Conservation (phyloP, 2,888 invertebrate species). For the Trichogramma evanescens region DNA sequence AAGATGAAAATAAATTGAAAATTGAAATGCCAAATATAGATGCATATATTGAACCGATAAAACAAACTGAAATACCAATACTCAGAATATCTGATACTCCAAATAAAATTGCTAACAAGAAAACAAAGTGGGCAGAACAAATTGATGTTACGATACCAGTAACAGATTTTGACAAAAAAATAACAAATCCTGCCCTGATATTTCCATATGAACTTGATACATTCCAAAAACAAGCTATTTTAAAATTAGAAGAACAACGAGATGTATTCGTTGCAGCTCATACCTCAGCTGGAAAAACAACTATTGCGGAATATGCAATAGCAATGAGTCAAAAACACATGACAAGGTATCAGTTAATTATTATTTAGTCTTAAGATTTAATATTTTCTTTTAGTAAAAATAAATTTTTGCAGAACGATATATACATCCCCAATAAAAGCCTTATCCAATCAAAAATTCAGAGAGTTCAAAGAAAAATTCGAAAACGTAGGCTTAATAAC, state of each 20-base stretch:
- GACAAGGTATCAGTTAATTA: slow-evolving; percentile 57
- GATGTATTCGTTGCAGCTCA: slow-evolving; percentile 99
- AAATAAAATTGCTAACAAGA: slow-evolving; percentile 44
- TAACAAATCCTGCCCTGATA: slow-evolving; percentile 77
- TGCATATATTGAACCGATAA: slow-evolving; percentile 40
- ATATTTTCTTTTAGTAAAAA: slow-evolving; percentile 5
- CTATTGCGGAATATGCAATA: slow-evolving; percentile 98
- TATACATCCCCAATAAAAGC: slow-evolving; percentile 99
- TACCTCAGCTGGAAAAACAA: slow-evolving; percentile 98
- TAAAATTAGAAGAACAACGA: slow-evolving; percentile 86
- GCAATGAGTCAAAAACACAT: slow-evolving; percentile 88
- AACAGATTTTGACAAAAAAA: slow-evolving; percentile 68
- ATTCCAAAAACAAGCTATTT: slow-evolving; percentile 95
- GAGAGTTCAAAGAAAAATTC: slow-evolving; percentile 90
- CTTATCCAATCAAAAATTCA: slow-evolving; percentile 95
- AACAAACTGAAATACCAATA: slow-evolving; percentile 52
- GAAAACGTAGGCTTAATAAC: slow-evolving; percentile 90
- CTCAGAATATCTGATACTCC: slow-evolving; percentile 60
- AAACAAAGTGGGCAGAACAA: slow-evolving; percentile 82
- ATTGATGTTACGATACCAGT: slow-evolving; percentile 77
- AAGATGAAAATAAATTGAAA: slow-evolving; percentile 25
- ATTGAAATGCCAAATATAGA: slow-evolving; percentile 22
- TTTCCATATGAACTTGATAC: slow-evolving; percentile 90
- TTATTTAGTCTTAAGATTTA: background rate
- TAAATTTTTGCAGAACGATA: slow-evolving; percentile 58